Percentiles rank a stretch among this genome's conserved stretches.
Evolutionary conservation across 2,797 vertebrate species (phyloP).

Genomic region (Pterois miles): DNA sequence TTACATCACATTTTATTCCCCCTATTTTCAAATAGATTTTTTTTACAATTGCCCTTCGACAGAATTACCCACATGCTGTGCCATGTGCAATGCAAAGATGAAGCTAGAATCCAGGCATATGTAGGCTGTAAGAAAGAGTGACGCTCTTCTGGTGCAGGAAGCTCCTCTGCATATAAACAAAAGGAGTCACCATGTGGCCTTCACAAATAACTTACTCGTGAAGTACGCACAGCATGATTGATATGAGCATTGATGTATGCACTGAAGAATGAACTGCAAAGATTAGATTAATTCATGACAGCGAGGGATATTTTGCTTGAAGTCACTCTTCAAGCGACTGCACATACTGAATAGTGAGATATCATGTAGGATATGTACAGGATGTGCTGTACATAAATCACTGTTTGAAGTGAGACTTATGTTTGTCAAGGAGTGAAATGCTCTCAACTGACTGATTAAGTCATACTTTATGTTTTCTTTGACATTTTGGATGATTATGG

Average conservation of each 20-base stretch:
- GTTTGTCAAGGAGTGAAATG: not conserved
- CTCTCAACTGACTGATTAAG: not conserved
- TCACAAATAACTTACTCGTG: slow-evolving; percentile 22
- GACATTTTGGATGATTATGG: not conserved
- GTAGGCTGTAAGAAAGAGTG: slow-evolving; percentile 10
- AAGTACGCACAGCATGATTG: slow-evolving; percentile 17
- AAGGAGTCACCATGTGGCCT: not conserved
- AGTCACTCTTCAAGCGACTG: slow-evolving; percentile 5
- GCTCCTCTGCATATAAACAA: slow-evolving; percentile 4
- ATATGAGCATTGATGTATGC: slow-evolving; percentile 16
- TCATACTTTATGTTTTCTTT: not conserved
- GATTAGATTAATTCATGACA: slow-evolving; percentile 12
- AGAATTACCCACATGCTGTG: slow-evolving; percentile 33
- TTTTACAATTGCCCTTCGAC: slow-evolving; percentile 7
- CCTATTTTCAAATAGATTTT: slow-evolving; percentile 14
- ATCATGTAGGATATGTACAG: not conserved
- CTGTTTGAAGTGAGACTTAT: not conserved
- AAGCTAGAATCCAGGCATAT: slow-evolving; percentile 12
- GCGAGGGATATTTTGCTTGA: not conserved
- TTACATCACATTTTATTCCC: slow-evolving; percentile 25
- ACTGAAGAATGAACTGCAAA: slow-evolving; percentile 13
- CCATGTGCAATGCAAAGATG: slow-evolving; percentile 18
- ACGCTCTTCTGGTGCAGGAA: not conserved
- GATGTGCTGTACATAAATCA: not conserved
- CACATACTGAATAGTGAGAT: not conserved